Percentiles rank a stretch among this genome's conserved stretches.
Conservation (phyloP, 1,140 invertebrate species). For the Branchinecta lynchi region DNA sequence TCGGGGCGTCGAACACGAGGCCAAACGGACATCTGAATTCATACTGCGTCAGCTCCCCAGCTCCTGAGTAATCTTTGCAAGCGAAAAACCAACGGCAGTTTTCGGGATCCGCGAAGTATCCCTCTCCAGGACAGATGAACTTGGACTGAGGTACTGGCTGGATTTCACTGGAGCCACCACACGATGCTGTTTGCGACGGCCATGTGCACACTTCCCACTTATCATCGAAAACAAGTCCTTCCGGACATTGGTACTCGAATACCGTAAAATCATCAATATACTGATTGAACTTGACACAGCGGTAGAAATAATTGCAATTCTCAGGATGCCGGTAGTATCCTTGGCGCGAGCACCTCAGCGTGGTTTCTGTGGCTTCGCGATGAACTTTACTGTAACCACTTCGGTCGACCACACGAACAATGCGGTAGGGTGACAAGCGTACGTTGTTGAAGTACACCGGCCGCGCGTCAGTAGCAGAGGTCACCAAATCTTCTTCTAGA, state of each 20-base stretch:
- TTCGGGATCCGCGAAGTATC: slow-evolving; percentile 60
- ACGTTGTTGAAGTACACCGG: slow-evolving; percentile 20
- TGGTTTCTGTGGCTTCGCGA: slow-evolving; percentile 45
- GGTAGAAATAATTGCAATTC: slow-evolving; percentile 60
- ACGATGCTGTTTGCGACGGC: slow-evolving; percentile 54
- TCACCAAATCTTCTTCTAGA: slow-evolving; percentile 30
- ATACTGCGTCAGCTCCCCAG: slow-evolving; percentile 47
- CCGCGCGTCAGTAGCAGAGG: slow-evolving; percentile 18
- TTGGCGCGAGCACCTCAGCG: slow-evolving; percentile 55
- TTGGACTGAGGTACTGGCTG: slow-evolving; percentile 46
- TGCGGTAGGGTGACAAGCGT: slow-evolving; percentile 46
- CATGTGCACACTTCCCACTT: slow-evolving; percentile 62
- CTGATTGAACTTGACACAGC: slow-evolving; percentile 65
- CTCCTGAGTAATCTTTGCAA: slow-evolving; percentile 50
- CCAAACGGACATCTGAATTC: slow-evolving; percentile 70
- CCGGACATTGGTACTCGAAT: slow-evolving; percentile 66
- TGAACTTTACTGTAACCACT: slow-evolving; percentile 51
- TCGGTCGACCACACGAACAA: slow-evolving; percentile 51
- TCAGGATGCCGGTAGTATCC: slow-evolving; percentile 63
- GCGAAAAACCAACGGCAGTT: slow-evolving; percentile 76
- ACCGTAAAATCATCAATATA: slow-evolving; percentile 53
- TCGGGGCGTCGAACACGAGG: slow-evolving; percentile 55
- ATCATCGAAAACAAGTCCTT: slow-evolving; percentile 61
- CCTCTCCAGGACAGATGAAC: slow-evolving; percentile 34
- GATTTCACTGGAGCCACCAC: slow-evolving; percentile 41